These are phyloP conservation scores for Sciurus niger DNA, from an alignment of 2,113 vertebrate species.

Conservation along the genomic window DNA sequence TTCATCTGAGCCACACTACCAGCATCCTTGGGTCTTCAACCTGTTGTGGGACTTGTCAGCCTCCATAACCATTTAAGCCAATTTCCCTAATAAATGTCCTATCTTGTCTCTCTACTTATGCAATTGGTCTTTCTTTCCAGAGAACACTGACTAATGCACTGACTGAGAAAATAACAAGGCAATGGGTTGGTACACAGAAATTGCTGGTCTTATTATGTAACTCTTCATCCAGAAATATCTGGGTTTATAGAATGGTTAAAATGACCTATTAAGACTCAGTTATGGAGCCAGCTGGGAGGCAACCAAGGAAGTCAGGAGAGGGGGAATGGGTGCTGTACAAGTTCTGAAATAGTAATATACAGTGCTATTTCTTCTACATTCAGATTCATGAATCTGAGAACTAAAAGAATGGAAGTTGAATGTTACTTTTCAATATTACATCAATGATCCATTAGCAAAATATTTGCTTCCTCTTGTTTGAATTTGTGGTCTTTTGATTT, in stretches of 20 bases:
- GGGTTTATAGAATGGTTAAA: background rate
- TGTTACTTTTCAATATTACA: slow-evolving; percentile 4
- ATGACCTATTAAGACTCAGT: background rate
- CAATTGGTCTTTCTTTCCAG: background rate
- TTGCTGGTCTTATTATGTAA: background rate
- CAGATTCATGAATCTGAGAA: background rate
- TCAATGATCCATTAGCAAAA: background rate
- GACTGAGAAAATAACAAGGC: background rate
- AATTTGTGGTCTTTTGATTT: background rate
- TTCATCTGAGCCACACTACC: background rate
- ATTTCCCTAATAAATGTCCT: background rate
- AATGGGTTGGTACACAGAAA: background rate
- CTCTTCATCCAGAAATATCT: background rate
- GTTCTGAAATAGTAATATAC: background rate
- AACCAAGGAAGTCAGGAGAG: background rate
- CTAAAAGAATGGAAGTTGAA: background rate
- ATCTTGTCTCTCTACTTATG: background rate
- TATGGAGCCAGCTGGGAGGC: background rate
- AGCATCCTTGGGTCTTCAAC: background rate
- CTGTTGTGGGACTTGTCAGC: background rate
- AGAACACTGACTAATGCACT: background rate
- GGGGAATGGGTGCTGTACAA: background rate
- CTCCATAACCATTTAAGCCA: background rate
- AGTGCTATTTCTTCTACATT: background rate
- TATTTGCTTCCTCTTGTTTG: background rate